Conservation (phyloP, 2,113 vertebrate genomes). For the Percopsis transmontana region DNA sequence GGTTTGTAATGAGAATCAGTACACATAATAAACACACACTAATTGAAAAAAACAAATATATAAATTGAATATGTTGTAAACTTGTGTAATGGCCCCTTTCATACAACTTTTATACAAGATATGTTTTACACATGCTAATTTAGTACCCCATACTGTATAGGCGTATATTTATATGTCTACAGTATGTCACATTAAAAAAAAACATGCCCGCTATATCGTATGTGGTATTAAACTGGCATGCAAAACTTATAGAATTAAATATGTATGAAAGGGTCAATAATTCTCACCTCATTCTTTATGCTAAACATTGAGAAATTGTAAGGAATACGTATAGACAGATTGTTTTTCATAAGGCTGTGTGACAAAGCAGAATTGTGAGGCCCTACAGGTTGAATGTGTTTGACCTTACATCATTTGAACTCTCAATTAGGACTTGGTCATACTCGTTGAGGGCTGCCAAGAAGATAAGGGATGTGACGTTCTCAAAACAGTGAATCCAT, state of each 20-base stretch:
- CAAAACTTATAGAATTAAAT: background rate
- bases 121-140: background rate
- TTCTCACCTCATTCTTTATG: no score
- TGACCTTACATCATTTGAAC: conserved; percentile 77
- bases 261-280: background rate
- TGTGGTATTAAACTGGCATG: no score
- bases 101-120: no score
- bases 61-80: no score
- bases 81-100: no score
- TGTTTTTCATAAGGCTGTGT: no score
- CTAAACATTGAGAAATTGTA: no score
- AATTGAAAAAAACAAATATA: no score
- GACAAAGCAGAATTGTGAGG: background rate
- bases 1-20: no score
- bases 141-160: background rate
- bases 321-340: no score
- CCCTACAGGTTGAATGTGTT: background rate
- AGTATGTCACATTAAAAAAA: background rate
- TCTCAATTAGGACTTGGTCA: conserved; percentile 86
- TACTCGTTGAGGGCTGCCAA: conserved; percentile 89
- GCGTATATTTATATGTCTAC: background rate
- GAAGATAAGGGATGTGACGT: conserved; percentile 87
- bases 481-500: conserved; percentile 93
- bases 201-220: background rate
- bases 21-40: no score